Percentiles rank a stretch among this genome's conserved stretches.
These are phyloP conservation scores for Melanotus villosus DNA, from an alignment of 2,888 invertebrate species.

Conservation along the genomic window DNA sequence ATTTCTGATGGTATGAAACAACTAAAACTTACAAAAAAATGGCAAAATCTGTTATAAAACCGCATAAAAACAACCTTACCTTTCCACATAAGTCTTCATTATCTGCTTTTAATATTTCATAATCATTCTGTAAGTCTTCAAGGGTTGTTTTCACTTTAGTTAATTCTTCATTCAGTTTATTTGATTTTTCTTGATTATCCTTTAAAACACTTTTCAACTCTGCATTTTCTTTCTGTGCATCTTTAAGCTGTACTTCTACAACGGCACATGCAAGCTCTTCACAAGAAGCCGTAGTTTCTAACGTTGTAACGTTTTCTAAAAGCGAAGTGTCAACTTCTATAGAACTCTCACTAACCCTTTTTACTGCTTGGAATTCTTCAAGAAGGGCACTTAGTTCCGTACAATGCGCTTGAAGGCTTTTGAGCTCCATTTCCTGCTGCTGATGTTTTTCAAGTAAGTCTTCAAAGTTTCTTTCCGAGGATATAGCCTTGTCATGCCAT, in stretches of 20 bases:
- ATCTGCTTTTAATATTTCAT: constrained; percentile 32
- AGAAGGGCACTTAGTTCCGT: constrained; percentile 67
- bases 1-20: no score
- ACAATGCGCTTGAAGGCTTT: constrained; percentile 58
- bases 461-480: constrained; percentile 58
- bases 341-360: constrained; percentile 54
- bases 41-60: no score
- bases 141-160: constrained; percentile 15
- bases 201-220: constrained; percentile 52
- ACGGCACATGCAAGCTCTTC: constrained; percentile 66
- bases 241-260: constrained; percentile 66
- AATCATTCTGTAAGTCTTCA: constrained; percentile 33
- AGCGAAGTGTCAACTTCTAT: constrained; percentile 50
- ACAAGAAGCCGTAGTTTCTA: constrained; percentile 33
- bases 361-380: constrained; percentile 64
- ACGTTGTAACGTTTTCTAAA: constrained; percentile 22
- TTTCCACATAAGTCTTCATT: constrained; percentile 37
- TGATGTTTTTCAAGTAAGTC: constrained; percentile 55
- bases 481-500: constrained; percentile 60
- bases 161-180: constrained; percentile 36
- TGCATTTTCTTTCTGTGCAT: constrained; percentile 60
- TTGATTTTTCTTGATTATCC: constrained; percentile 37
- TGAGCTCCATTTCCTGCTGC: constrained; percentile 58
- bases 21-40: no score
- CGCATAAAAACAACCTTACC: constrained; percentile 33